Percentiles rank a stretch among this genome's conserved stretches.
phyloP scores from a whole-genome alignment of 2,113 vertebrate genomes.

The Nicator chloris region DNA sequence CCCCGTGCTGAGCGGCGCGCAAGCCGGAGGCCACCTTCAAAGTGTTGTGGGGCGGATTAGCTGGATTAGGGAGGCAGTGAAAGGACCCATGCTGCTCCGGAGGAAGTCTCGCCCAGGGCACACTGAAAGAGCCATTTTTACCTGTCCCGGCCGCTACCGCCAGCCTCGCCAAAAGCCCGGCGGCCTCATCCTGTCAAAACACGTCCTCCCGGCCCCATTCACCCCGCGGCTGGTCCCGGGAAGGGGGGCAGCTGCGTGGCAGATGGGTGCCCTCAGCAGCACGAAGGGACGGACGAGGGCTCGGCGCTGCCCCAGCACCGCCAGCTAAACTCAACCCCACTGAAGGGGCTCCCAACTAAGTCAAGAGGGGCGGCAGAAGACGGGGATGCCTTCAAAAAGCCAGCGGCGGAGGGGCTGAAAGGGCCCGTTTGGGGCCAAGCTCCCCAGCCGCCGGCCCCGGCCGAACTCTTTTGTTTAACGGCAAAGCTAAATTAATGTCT shows the following conservation, averaged over 20 bases:
- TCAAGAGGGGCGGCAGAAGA: slow-evolving; percentile 62
- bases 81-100: slow-evolving; percentile 87
- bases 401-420: slow-evolving; percentile 56
- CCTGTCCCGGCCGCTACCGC: slow-evolving; percentile 74
- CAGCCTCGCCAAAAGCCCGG: slow-evolving; percentile 58
- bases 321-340: slow-evolving; percentile 72
- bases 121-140: slow-evolving; percentile 86
- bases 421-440: slow-evolving; percentile 42
- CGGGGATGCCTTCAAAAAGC: slow-evolving; percentile 73
- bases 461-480: slow-evolving; percentile 58
- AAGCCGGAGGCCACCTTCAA: slow-evolving; percentile 86
- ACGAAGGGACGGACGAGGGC: neutral
- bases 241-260: slow-evolving; percentile 19
- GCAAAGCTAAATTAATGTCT: slow-evolving; percentile 65
- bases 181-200: slow-evolving; percentile 68
- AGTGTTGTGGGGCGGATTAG: slow-evolving; percentile 94
- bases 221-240: neutral
- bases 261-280: slow-evolving; percentile 55
- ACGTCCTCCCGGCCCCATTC: slow-evolving; percentile 40
- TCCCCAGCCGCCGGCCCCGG: slow-evolving; percentile 4
- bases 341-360: slow-evolving; percentile 73
- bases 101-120: slow-evolving; percentile 86
- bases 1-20: slow-evolving; percentile 32
- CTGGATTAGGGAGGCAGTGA: slow-evolving; percentile 90
- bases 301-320: slow-evolving; percentile 62